These are phyloP conservation scores for Microplitis deprimator DNA, from an alignment of 2,888 invertebrate species.

Conservation along the genomic window DNA sequence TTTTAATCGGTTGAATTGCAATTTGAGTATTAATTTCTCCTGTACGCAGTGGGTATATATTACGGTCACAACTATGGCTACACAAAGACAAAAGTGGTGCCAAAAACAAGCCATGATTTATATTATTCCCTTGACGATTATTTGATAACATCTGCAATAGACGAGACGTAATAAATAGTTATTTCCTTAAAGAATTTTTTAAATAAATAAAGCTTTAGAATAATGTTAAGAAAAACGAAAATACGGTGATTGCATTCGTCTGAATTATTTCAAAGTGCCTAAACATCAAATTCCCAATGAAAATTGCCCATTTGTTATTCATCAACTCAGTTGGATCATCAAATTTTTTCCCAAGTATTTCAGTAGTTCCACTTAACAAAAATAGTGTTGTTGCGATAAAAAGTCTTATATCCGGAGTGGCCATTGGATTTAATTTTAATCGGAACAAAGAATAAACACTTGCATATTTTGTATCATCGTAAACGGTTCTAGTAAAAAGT, in stretches of 20 bases:
- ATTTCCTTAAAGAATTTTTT: too few species aligned
- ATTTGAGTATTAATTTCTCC: too few species aligned
- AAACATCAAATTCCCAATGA: background rate
- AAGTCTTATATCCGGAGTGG: background rate
- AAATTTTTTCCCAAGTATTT: background rate
- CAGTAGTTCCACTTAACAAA: background rate
- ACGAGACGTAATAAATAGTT: too few species aligned
- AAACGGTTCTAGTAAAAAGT: background rate
- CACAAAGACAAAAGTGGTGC: background rate
- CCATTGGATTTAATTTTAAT: too few species aligned
- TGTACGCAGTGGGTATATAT: too few species aligned
- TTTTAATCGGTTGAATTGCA: background rate
- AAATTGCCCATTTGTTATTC: background rate
- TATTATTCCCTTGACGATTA: background rate
- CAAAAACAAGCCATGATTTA: background rate
- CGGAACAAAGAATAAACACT: background rate
- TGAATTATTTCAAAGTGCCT: background rate
- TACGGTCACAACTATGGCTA: too few species aligned
- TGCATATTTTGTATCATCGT: conserved; percentile 5
- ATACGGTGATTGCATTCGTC: background rate
- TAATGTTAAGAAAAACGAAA: too few species aligned
- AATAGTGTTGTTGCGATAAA: background rate
- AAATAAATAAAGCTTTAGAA: too few species aligned
- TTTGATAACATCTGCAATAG: background rate
- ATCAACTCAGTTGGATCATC: background rate